Evolutionary conservation across 2,888 invertebrate species (phyloP), one percentile per base, ranked within the genome.

Genomic region (Disparrhopalites patrizii): DNA sequence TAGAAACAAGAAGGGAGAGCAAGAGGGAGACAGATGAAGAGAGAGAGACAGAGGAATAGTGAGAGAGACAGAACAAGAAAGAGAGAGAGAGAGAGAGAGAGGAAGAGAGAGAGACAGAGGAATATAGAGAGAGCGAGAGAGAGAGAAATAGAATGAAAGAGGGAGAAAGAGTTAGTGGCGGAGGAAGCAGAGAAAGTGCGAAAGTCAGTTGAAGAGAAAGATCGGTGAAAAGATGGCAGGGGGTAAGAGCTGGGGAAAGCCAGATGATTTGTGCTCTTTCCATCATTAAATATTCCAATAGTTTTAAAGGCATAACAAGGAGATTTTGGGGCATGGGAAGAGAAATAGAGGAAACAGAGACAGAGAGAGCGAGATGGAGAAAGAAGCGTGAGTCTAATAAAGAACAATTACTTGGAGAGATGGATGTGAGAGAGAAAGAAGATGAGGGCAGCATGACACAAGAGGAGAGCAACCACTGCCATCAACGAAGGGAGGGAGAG

Each of bases 401-500:
- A 47, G 47, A 47, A 47, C 47, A 47, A 47, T 47, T 47, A 47
- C 47, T 47, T 25, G 18, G 8, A 23, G 47, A 47, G 47, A 47
- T 3, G 43, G 43, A 43, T 10, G 47, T 8, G 10, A 23, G 3
- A 10, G 47, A 23, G 47, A 25, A 25, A 47, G 47, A 23, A 18
- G 25, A n/a, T n/a, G n/a, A n/a, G n/a, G n/a, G n/a, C n/a, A n/a
- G n/a, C n/a, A n/a, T n/a, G n/a, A n/a, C n/a, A n/a, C n/a, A n/a
- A n/a, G n/a, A n/a, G n/a, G n/a, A n/a, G n/a, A n/a, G n/a, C n/a
- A n/a, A n/a, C 15, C 47, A 47, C 7, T 23, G 3, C 23, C 47
- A 47, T 47, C n/a, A 5, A 47, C 23, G 23, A 47, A 47, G 23
- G 5, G 20, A 3, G 47, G 23, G 23, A 23, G 47, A 25, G 20